phyloP scores from a whole-genome alignment of 1,140 invertebrate genomes.

The Spodoptera frugiperda region DNA sequence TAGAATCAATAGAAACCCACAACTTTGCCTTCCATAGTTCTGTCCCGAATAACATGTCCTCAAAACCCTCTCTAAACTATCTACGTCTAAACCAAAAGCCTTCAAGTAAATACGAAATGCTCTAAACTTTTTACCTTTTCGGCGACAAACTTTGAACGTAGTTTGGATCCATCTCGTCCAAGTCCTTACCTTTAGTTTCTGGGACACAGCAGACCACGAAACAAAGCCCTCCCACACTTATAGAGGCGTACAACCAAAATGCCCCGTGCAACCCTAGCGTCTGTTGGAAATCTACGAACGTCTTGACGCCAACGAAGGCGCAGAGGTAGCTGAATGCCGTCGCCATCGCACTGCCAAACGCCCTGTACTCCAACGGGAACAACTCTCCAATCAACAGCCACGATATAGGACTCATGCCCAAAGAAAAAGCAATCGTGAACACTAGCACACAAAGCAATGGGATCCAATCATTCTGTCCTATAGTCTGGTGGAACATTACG shows the following conservation, averaged over 20 bases:
- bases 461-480: conserved; percentile 92
- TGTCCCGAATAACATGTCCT: neutral
- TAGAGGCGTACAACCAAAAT: conserved; percentile 96
- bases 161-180: conserved; percentile 95
- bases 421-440: conserved; percentile 94
- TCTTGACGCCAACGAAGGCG: conserved; percentile 96
- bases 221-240: conserved; percentile 93
- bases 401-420: conserved; percentile 96
- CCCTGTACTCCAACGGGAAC: conserved; percentile 95
- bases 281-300: conserved; percentile 94
- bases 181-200: conserved; percentile 95
- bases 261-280: conserved; percentile 93
- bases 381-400: conserved; percentile 96
- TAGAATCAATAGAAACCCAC: neutral
- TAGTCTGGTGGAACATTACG: conserved; percentile 81
- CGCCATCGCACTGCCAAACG: conserved; percentile 94
- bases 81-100: conserved; percentile 44
- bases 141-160: conserved; percentile 86
- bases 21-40: neutral
- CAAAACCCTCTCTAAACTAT: conserved; percentile 9
- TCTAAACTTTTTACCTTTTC: conserved; percentile 74
- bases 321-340: conserved; percentile 95
- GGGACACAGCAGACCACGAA: conserved; percentile 96
- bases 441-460: conserved; percentile 93
- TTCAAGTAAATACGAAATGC: conserved; percentile 60